These are phyloP conservation scores for Perodicticus potto DNA, from an alignment of 2,797 vertebrate species.

Conservation along the genomic window DNA sequence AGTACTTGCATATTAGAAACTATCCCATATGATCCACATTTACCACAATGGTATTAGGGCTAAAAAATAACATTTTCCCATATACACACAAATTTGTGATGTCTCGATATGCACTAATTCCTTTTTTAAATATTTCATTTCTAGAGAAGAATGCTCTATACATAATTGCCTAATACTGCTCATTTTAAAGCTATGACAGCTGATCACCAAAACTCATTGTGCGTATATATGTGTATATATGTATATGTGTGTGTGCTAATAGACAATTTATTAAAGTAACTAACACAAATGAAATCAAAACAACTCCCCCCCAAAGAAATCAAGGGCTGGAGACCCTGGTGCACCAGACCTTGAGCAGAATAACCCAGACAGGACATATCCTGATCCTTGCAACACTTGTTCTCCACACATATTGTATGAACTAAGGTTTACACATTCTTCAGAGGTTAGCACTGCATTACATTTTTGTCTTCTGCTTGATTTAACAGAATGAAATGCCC, in stretches of 20 bases:
- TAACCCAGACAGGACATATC: slow-evolving; percentile 77
- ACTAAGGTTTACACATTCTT: slow-evolving; percentile 77
- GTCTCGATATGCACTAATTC: neutral
- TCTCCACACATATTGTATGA: slow-evolving; percentile 84
- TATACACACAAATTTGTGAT: neutral
- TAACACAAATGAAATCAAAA: slow-evolving; percentile 72
- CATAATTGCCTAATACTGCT: neutral
- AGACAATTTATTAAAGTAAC: slow-evolving; percentile 78
- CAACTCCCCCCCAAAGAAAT: slow-evolving; percentile 69
- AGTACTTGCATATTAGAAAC: neutral
- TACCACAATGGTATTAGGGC: neutral
- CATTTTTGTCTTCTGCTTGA: slow-evolving; percentile 80
- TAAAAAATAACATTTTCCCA: neutral
- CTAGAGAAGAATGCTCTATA: slow-evolving; percentile 78
- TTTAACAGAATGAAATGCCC: slow-evolving; percentile 80
- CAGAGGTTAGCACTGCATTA: slow-evolving; percentile 74
- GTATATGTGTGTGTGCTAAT: slow-evolving; percentile 61
- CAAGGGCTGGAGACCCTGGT: slow-evolving; percentile 73
- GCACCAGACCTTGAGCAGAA: slow-evolving; percentile 67
- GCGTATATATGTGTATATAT: neutral
- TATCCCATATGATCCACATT: neutral
- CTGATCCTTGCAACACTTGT: slow-evolving; percentile 73
- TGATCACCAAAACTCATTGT: neutral
- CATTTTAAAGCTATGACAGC: neutral
- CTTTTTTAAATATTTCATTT: neutral